phyloP scores from a whole-genome alignment of 2,797 vertebrate species.

The Lacerta viridis region DNA sequence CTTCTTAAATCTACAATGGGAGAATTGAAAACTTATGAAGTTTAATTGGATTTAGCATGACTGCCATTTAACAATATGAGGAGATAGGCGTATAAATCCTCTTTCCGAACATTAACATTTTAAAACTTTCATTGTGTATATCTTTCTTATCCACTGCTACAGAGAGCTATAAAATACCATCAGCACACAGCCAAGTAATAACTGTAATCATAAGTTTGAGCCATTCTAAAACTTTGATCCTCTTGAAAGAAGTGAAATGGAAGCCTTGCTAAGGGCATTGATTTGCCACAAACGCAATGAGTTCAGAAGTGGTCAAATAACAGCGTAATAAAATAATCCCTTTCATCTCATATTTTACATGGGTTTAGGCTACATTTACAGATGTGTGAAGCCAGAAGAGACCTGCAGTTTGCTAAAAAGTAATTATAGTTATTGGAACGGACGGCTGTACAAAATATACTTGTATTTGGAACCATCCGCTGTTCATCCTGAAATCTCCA shows the following conservation, averaged over 20 bases:
- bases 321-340: slow-evolving; percentile 71
- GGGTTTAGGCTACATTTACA: slow-evolving; percentile 66
- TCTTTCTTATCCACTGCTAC: slow-evolving; percentile 29
- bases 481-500: slow-evolving; percentile 41
- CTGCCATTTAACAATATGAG: neutral
- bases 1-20: slow-evolving; percentile 89
- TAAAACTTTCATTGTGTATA: neutral
- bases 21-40: neutral
- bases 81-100: slow-evolving; percentile 41
- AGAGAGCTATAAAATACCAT: slow-evolving; percentile 44
- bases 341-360: slow-evolving; percentile 75
- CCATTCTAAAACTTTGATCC: slow-evolving; percentile 74
- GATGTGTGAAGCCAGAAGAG: slow-evolving; percentile 26
- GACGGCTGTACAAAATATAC: slow-evolving; percentile 57
- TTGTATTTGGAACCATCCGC: slow-evolving; percentile 31
- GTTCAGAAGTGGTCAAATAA: slow-evolving; percentile 69
- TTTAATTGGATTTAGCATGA: slow-evolving; percentile 17
- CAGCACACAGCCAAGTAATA: slow-evolving; percentile 57
- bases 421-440: slow-evolving; percentile 69
- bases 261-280: slow-evolving; percentile 64
- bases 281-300: slow-evolving; percentile 56
- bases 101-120: slow-evolving; percentile 43
- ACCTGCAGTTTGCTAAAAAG: slow-evolving; percentile 54
- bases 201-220: slow-evolving; percentile 71
- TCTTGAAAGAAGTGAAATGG: slow-evolving; percentile 68